A percentile compares a stretch with the other conserved stretches of the same genome.
These are phyloP conservation scores for Entomobrya proxima DNA, from an alignment of 2,888 invertebrate species.

Conservation along the genomic window DNA sequence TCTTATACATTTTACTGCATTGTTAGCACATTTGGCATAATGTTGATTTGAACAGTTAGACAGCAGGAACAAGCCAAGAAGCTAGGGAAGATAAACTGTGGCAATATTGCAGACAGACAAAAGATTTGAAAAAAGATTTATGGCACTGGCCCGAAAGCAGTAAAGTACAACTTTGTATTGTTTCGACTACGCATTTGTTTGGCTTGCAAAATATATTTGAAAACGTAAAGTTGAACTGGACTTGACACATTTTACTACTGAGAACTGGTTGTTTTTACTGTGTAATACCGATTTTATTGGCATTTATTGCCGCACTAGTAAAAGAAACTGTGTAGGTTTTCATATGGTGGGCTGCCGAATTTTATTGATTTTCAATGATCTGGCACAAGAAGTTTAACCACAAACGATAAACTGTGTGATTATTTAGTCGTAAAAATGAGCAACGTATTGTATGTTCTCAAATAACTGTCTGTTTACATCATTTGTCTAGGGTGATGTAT, in stretches of 20 bases:
- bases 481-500: too few relatives aligned
- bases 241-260: conserved; percentile 25
- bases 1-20: not conserved
- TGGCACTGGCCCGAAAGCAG: conserved; percentile 29
- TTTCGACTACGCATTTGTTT: not conserved
- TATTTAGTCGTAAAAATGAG: not conserved
- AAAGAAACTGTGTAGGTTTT: not conserved
- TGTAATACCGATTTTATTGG: conserved; percentile 1
- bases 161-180: conserved; percentile 19
- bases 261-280: conserved; percentile 32
- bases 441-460: not conserved
- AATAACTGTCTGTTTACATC: not conserved
- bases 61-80: conserved; percentile 48
- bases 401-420: conserved; percentile 5
- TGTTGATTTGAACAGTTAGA: not conserved
- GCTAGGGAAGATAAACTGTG: conserved; percentile 36
- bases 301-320: not conserved
- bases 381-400: not conserved
- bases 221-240: not conserved
- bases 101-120: conserved; percentile 42
- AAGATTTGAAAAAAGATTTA: conserved; percentile 45
- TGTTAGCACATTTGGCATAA: not conserved
- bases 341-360: conserved; percentile 9
- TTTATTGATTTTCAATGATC: conserved; percentile 51
- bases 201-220: too few relatives aligned